Base-by-base conservation (phyloP, 1,140 invertebrate genomes). In the Coptotermes formosanus region DNA sequence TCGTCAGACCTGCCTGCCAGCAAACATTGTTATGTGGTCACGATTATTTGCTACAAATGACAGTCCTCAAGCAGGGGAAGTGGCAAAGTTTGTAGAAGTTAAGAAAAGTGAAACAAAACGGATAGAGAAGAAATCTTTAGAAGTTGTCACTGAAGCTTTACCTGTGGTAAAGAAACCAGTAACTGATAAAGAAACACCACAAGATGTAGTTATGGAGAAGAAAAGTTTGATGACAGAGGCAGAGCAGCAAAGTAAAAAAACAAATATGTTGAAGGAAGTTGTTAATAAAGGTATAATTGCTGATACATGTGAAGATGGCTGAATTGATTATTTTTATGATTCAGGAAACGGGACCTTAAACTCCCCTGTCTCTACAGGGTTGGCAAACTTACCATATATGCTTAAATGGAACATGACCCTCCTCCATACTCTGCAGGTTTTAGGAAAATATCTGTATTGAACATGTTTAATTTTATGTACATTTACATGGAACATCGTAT, bases 201-300 rank as follows among this genome's bases (percentile, higher is more conserved):
- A 75, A 30, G n/a, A n/a, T 25, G 64, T 75, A n/a, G 25, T 30
- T 30, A 30, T 75, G 25, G 64, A 75, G 64, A 75, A 75, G n/a
- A 75, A 75, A n/a, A n/a, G 64, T 16, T 8, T 75, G 7, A 30
- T 75, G 25, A 75, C 25, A 75, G 25, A n/a, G n/a, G 64, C 64
- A 75, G 64, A 75, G 64, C 64, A 75, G 64, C 64, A n/a, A 12
- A 75, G n/a, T 30, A 14, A 8, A n/a, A 52, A 45, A 16, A 84
- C 83, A 0, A 84, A 16, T 48, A 55, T 84, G 59, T 21, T 83
- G 43, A 55, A 84, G 43, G 83, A 87, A 75, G 59, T 81, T 32
- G 81, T 69, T 23, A 85, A 85, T 75, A 82, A 64, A 86, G 64
- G 52, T 38, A 88, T 88, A 12, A 55, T 55, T 55, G 21, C 19